Base-by-base conservation (phyloP, 1,140 invertebrate genomes). In the Cotesia glomerata region DNA sequence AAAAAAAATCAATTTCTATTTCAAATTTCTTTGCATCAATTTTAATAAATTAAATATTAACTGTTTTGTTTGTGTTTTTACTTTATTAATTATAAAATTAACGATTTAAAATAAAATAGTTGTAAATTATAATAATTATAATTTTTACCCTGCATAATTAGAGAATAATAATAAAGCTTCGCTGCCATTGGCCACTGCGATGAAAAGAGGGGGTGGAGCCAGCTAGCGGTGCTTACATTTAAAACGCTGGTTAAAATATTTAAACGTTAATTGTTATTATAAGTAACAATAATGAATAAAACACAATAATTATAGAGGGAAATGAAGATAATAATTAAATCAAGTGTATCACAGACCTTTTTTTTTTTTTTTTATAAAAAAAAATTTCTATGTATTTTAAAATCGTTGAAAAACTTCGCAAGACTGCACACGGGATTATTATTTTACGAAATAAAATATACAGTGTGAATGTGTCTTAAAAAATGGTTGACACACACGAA, bases 181-280 rank as follows among this genome's bases (percentile, higher is more conserved):
- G 81, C 82, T 85, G 82, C 80, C 82, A 84, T 87, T 86, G 84
- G 84, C 82, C 83, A 84, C 78, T 85, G 83, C 39, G 39, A 81
- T 85, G 82, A 86, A 84, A 86, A 84, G 83, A 86, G 85, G 85
- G 85, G 86, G 81, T 87, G 84, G 85, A 87, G 85, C 85, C 85
- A 86, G 85, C 84, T 86, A 85, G 83, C 85, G 85, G 85, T 86
- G 82, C 81, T 83, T 84, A 82, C 78, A 74, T 80, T 79, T 72
- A 75, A 75, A 80, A 81, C 80, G 81, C 79, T 84, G 80, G 79
- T 82, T 74, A 76, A 67, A 51, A 26, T 73, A 72, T 83, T 80
- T 78, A 81, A 80, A 84, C 78, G 78, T 80, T 77, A 77, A 76
- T 74, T 62, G 63, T 45, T 70, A 74, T 69, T 66, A 77, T 76